Evolutionary conservation across 2,888 invertebrate genomes (phyloP).

Genomic region (Megalurothrips usitatus): DNA sequence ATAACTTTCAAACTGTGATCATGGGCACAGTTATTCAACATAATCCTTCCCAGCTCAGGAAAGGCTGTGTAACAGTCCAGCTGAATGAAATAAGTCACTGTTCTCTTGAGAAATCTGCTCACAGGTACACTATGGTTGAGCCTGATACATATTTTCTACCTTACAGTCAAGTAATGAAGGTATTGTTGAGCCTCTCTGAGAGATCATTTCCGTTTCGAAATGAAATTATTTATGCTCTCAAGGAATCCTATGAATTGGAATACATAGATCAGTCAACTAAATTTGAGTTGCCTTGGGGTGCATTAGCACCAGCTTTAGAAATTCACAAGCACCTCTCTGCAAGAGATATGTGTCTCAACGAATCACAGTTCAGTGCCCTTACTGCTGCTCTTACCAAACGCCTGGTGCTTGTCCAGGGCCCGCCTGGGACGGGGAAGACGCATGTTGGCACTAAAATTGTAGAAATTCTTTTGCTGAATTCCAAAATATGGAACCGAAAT

Average conservation of each 20-base stretch:
- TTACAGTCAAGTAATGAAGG: constrained; percentile 67
- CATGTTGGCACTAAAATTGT: constrained; percentile 72
- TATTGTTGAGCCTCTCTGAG: constrained; percentile 56
- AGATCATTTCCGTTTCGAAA: constrained; percentile 33
- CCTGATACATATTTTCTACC: constrained; percentile 78
- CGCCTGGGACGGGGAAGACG: constrained; percentile 86
- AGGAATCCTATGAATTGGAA: background rate
- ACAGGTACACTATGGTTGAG: constrained; percentile 62
- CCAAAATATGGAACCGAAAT: constrained; percentile 45
- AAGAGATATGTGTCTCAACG: constrained; percentile 54
- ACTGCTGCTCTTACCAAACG: constrained; percentile 64
- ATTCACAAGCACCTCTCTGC: constrained; percentile 49
- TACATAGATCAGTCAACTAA: background rate
- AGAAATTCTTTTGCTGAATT: constrained; percentile 59
- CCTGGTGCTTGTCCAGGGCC: constrained; percentile 77
- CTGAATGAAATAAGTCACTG: constrained; percentile 32
- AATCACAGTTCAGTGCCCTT: constrained; percentile 63
- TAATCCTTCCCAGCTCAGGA: constrained; percentile 49
- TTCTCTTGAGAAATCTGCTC: background rate
- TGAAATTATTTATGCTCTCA: background rate
- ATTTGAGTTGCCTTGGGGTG: constrained; percentile 2
- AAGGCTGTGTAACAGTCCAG: constrained; percentile 54
- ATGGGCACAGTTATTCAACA: constrained; percentile 65
- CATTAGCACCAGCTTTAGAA: constrained; percentile 15
- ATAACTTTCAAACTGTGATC: constrained; percentile 62